Evolutionary conservation across 2,888 invertebrate genomes (phyloP).

Genomic region (Ochlodes sylvanus): DNA sequence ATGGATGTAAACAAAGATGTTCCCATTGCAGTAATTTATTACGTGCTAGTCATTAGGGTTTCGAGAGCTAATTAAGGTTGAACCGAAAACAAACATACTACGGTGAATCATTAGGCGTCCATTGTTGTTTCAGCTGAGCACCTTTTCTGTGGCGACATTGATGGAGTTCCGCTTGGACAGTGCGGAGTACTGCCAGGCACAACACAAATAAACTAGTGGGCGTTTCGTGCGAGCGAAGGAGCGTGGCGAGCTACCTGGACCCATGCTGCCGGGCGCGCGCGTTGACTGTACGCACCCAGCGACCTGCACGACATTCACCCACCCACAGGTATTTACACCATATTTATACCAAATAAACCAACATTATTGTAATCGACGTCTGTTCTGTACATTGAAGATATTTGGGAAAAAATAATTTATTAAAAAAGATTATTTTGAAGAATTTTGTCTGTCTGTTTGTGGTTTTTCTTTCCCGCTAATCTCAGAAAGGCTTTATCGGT

Average conservation of each 20-base stretch:
- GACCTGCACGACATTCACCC: conserved; percentile 66
- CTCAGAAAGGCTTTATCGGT: too few species aligned
- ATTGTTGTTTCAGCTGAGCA: conserved; percentile 89
- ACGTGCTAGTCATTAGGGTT: conserved; percentile 4
- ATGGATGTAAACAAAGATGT: conserved; percentile 4
- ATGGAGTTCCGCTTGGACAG: conserved; percentile 99
- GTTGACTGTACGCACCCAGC: conserved; percentile 65
- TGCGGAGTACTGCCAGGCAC: conserved; percentile 99
- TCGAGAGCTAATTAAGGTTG: conserved; percentile 7
- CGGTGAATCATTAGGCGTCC: conserved; percentile 20
- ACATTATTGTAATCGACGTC: too few species aligned
- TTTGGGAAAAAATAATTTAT: too few species aligned
- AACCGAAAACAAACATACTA: conserved; percentile 13
- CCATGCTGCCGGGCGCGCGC: conserved; percentile 77
- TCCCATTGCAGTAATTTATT: conserved; percentile 12
- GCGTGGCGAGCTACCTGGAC: conserved; percentile 64
- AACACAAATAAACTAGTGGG: conserved; percentile 94
- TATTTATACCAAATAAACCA: too few species aligned
- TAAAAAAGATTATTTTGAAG: too few species aligned
- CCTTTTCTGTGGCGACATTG: conserved; percentile 96
- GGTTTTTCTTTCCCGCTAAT: too few species aligned
- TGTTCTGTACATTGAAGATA: too few species aligned
- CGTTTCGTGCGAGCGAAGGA: conserved; percentile 62
- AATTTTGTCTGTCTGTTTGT: too few species aligned
- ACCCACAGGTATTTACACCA: conserved; percentile 62